A percentile compares a stretch with the other conserved stretches of the same genome.
Conservation (phyloP, 1,140 invertebrate genomes). For the Drosophila leontia region DNA sequence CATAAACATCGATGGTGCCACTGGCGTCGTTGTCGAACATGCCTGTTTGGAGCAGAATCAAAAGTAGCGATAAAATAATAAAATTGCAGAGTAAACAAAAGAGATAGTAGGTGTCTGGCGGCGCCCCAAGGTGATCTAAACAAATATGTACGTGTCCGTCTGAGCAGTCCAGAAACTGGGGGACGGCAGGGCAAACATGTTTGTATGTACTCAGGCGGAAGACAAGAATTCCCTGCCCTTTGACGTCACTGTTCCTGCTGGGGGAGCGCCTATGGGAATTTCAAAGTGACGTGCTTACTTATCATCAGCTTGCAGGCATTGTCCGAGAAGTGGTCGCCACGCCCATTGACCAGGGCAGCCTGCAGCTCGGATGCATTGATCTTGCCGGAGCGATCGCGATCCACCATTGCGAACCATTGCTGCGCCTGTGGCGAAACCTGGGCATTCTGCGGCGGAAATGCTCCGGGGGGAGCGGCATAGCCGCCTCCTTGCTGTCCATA, state of each 20-base stretch:
- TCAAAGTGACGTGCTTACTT: conserved; percentile 86
- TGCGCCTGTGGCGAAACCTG: conserved; percentile 88
- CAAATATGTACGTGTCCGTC: conserved; percentile 39
- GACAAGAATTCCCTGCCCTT: conserved; percentile 2
- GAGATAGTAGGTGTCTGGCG: conserved; percentile 25
- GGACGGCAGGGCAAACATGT: conserved; percentile 33
- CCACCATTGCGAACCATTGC: conserved; percentile 93
- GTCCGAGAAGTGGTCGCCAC: conserved; percentile 94
- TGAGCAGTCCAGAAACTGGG: background rate
- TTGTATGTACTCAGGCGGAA: conserved; percentile 7
- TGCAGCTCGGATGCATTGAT: conserved; percentile 93
- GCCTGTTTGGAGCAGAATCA: conserved; percentile 85
- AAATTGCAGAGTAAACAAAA: conserved; percentile 50
- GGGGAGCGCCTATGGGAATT: conserved; percentile 32
- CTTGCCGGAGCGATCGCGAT: conserved; percentile 92
- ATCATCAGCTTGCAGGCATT: conserved; percentile 96
- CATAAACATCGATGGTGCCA: conserved; percentile 94
- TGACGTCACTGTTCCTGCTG: conserved; percentile 7
- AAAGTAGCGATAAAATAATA: conserved; percentile 23
- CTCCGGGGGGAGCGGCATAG: conserved; percentile 78
- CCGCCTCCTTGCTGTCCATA: conserved; percentile 60
- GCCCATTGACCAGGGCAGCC: conserved; percentile 93
- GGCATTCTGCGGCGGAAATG: conserved; percentile 78
- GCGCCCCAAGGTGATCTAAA: conserved; percentile 18
- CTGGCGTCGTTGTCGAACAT: conserved; percentile 95